Percentiles rank a stretch among this genome's conserved stretches.
Conservation (phyloP, 2,888 invertebrate genomes). For the Cecidostiba fungosa region DNA sequence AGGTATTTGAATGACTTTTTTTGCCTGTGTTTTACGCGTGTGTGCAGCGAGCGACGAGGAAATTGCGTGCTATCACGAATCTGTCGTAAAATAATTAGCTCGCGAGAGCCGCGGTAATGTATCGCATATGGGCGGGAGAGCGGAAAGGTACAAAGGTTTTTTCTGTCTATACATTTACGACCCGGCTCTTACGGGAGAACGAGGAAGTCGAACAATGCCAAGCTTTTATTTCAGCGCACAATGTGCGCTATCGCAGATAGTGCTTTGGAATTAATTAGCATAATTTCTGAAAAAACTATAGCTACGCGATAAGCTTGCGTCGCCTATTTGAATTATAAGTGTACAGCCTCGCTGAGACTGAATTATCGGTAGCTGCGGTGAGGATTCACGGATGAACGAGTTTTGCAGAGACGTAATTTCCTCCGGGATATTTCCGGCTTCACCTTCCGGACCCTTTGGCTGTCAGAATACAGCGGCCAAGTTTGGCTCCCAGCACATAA, state of each 20-base stretch:
- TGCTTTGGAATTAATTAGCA: not conserved
- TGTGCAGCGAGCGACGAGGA: not conserved
- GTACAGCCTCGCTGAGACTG: too few relatives aligned
- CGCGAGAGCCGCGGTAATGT: constrained; percentile 15
- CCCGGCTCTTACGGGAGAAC: not conserved
- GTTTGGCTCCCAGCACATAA: not conserved
- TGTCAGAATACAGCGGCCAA: too few relatives aligned
- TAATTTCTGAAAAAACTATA: not conserved
- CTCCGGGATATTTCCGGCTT: constrained; percentile 2
- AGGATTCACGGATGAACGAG: constrained; percentile 13
- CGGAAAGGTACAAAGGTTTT: not conserved
- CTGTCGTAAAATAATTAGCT: constrained; percentile 43
- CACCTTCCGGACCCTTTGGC: not conserved
- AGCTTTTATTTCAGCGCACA: not conserved
- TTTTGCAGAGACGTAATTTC: not conserved
- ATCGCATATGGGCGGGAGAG: not conserved
- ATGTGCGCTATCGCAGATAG: not conserved
- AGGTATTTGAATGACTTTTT: not conserved
- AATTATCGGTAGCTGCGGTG: too few relatives aligned
- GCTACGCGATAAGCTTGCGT: too few relatives aligned
- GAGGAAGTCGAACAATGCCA: constrained; percentile 21
- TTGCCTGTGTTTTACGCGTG: not conserved
- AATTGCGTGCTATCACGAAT: constrained; percentile 39
- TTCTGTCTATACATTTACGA: not conserved
- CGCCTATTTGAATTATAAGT: too few relatives aligned